Percentiles rank a stretch among this genome's conserved stretches.
These are phyloP conservation scores for Pteropus alecto DNA, from an alignment of 2,113 vertebrate genomes.

Conservation along the genomic window DNA sequence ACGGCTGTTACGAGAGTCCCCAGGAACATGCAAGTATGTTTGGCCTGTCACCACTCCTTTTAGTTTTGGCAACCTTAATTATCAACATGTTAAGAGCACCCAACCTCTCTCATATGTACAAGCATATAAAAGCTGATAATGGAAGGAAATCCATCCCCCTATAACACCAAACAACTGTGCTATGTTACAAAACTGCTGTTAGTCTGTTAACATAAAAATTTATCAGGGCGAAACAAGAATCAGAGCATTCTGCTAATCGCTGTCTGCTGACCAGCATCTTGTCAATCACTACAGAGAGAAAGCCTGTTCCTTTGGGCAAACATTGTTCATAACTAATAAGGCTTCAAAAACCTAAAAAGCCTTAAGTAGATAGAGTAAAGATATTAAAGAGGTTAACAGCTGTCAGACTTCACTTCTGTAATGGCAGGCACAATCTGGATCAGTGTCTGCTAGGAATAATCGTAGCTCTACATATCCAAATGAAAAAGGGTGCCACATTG, in stretches of 20 bases:
- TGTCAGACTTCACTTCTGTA: slow-evolving; percentile 68
- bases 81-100: not conserved
- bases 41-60: not conserved
- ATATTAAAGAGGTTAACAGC: slow-evolving; percentile 64
- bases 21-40: not conserved
- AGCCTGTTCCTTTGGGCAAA: slow-evolving; percentile 25
- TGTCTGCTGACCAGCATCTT: slow-evolving; percentile 15
- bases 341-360: slow-evolving; percentile 50
- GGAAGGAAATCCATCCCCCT: not conserved
- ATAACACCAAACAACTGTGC: not conserved
- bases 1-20: not conserved
- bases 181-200: not conserved
- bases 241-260: not conserved
- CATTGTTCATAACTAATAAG: slow-evolving; percentile 56
- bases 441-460: not conserved
- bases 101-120: not conserved
- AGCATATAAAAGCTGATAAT: not conserved
- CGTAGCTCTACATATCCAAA: not conserved
- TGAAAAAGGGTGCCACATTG: not conserved
- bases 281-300: slow-evolving; percentile 11
- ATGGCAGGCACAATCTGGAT: slow-evolving; percentile 60
- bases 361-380: slow-evolving; percentile 8
- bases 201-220: slow-evolving; percentile 1
- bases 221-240: not conserved
- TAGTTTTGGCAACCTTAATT: not conserved